Evolutionary conservation across 1,140 invertebrate genomes (phyloP).

Genomic region (Microplitis mediator): DNA sequence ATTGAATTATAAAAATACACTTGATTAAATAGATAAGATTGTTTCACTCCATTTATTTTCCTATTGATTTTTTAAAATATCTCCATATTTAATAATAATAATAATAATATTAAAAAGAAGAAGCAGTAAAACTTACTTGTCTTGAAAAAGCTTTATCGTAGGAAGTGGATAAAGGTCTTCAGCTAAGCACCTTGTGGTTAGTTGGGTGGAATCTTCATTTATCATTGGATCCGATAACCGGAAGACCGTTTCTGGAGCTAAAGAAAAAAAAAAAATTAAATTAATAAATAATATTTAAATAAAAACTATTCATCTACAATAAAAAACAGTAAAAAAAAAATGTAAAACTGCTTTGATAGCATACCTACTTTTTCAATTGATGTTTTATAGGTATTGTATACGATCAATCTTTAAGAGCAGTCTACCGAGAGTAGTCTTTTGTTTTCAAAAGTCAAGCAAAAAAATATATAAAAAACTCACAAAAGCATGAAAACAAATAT

Average conservation of each 20-base stretch:
- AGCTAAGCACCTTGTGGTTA: constrained; percentile 46
- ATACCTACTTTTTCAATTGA: no score
- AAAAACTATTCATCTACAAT: neutral
- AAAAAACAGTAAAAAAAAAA: no score
- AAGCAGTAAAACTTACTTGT: constrained; percentile 42
- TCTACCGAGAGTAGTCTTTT: no score
- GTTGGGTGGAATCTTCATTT: constrained; percentile 41
- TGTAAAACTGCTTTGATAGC: no score
- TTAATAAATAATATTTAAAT: constrained; percentile 22
- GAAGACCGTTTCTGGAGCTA: constrained; percentile 48
- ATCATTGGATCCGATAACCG: constrained; percentile 42
- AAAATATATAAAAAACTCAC: no score
- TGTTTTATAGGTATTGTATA: no score
- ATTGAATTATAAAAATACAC: no score
- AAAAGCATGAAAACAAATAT: no score
- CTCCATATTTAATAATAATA: no score
- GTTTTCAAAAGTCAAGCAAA: no score
- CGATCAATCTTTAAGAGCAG: no score
- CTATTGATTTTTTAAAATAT: neutral
- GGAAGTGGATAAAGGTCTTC: constrained; percentile 49
- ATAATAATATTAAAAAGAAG: constrained; percentile 1
- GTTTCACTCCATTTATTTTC: neutral
- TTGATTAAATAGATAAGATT: no score
- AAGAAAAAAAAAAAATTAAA: constrained; percentile 30
- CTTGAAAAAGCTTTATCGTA: constrained; percentile 43